phyloP scores from a whole-genome alignment of 2,113 vertebrate genomes.

The Poeciliopsis prolifica region DNA sequence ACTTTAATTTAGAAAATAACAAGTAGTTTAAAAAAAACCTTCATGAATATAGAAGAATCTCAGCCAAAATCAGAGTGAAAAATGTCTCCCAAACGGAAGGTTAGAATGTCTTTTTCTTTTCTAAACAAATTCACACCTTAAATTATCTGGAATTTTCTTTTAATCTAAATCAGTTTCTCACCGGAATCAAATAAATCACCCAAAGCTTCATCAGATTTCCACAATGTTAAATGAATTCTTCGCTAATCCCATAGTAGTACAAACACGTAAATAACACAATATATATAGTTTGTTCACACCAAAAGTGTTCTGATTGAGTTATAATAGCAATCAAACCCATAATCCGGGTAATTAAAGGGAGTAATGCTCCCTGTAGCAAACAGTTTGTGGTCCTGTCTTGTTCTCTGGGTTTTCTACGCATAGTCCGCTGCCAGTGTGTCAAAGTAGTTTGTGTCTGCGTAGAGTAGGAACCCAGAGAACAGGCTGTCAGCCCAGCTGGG shows the following conservation, averaged over 20 bases:
- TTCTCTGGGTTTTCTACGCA: constrained; percentile 32
- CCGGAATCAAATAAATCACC: constrained; percentile 2
- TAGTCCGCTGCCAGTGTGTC: constrained; percentile 91
- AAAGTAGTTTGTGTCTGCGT: constrained; percentile 92
- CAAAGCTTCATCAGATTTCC: constrained; percentile 32
- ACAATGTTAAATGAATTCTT: constrained; percentile 13
- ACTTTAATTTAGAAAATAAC: too few species aligned
- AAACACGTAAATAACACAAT: constrained; percentile 47
- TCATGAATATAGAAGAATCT: too few species aligned
- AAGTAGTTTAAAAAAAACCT: too few species aligned
- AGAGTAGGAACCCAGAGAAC: constrained; percentile 96
- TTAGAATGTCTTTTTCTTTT: neutral
- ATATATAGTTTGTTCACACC: constrained; percentile 32
- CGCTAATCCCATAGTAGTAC: constrained; percentile 10
- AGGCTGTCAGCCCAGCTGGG: constrained; percentile 95
- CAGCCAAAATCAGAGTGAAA: too few species aligned
- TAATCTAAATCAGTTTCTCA: constrained; percentile 3
- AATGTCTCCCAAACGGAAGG: too few species aligned
- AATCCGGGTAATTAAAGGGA: too few species aligned
- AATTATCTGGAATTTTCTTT: constrained; percentile 33
- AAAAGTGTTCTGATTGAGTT: constrained; percentile 2
- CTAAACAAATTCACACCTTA: neutral
- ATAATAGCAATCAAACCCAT: neutral
- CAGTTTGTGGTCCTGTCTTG: constrained; percentile 9
- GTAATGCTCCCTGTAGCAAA: neutral